These are phyloP conservation scores for Lasiurus borealis DNA, from an alignment of 2,113 vertebrate genomes.

Conservation along the genomic window DNA sequence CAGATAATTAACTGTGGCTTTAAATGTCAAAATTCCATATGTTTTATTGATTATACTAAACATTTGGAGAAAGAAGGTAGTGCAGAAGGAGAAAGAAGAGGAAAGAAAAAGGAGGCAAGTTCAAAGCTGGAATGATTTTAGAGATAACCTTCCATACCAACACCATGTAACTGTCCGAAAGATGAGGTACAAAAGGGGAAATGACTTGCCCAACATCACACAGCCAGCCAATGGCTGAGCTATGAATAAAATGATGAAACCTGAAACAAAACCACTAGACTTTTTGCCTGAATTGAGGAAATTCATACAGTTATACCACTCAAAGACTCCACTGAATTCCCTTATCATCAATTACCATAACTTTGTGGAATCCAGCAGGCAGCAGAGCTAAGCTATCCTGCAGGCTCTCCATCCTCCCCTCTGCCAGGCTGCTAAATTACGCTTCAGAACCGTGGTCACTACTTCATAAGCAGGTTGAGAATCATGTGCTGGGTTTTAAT, in stretches of 20 bases:
- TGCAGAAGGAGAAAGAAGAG: not conserved
- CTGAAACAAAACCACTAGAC: not conserved
- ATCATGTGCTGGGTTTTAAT: slow-evolving; percentile 69
- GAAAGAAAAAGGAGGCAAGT: not conserved
- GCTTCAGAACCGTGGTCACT: not conserved
- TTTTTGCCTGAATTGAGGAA: not conserved
- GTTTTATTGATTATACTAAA: not conserved
- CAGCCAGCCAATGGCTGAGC: not conserved
- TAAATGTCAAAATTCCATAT: not conserved
- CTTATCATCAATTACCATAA: not conserved
- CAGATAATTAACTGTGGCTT: slow-evolving; percentile 37
- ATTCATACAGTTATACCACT: not conserved
- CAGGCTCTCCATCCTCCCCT: fast-evolving
- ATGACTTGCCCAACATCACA: not conserved
- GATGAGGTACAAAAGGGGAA: not conserved
- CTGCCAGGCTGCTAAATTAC: not conserved
- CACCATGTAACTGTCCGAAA: not conserved
- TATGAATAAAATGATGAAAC: not conserved
- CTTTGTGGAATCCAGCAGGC: not conserved
- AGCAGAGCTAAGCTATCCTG: not conserved
- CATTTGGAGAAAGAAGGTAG: not conserved
- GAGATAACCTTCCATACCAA: not conserved
- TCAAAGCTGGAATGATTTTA: not conserved
- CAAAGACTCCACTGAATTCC: not conserved
- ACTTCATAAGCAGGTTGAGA: slow-evolving; percentile 44